Conservation (phyloP, 92 coral and sea anemone genomes). For the Actinostola sp. region DNA sequence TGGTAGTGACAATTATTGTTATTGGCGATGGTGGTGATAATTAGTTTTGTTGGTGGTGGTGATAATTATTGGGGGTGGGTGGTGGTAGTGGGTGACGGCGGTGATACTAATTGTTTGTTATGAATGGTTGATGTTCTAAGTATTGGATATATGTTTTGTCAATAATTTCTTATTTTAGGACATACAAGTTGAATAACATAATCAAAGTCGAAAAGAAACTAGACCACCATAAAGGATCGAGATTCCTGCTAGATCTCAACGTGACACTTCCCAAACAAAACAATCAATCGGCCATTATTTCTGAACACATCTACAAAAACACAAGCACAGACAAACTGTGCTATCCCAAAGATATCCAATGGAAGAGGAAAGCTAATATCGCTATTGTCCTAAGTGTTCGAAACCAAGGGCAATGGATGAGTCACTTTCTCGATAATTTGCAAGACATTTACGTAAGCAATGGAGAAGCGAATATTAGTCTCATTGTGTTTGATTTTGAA, state of each 20-base stretch:
- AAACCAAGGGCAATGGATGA: slow-evolving; percentile 71
- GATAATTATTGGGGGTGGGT: no score
- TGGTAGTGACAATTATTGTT: no score
- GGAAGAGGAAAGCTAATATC: slow-evolving; percentile 62
- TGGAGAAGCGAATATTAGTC: slow-evolving; percentile 26
- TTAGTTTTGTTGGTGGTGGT: no score
- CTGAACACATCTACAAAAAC: slow-evolving; percentile 75
- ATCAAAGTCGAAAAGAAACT: slow-evolving; percentile 71
- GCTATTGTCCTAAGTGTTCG: slow-evolving; percentile 60
- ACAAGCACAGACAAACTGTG: slow-evolving; percentile 23
- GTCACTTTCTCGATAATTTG: slow-evolving; percentile 69
- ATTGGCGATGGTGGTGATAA: no score
- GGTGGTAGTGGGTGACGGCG: no score
- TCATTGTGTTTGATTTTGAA: slow-evolving; percentile 64
- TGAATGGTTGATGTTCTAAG: no score
- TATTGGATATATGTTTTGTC: no score
- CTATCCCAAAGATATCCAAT: slow-evolving; percentile 56
- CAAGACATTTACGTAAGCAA: slow-evolving; percentile 43
- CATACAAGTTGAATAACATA: slow-evolving; percentile 51
- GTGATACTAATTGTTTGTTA: no score
- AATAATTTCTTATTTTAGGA: slow-evolving; percentile 49
- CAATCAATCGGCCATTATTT: slow-evolving; percentile 46
- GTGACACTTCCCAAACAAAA: slow-evolving; percentile 37
- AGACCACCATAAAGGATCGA: slow-evolving; percentile 41
- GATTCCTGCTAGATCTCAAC: slow-evolving; percentile 71